Conservation (phyloP, 2,797 vertebrate genomes). For the Hyperoplus lanceolatus region DNA sequence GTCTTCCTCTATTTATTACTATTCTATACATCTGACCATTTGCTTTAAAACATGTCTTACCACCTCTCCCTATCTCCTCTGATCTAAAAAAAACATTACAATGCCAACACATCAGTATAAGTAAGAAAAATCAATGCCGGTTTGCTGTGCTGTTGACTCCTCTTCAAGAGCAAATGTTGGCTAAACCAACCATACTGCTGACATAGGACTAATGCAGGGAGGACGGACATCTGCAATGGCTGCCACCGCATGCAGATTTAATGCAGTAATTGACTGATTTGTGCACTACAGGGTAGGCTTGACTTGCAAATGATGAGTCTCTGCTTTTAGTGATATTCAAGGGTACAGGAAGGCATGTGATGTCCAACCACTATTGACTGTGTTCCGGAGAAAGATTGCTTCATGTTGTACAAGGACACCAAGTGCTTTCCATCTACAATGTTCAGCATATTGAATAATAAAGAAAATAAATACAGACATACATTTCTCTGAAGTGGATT, state of each 20-base stretch:
- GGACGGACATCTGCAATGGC: conserved; percentile 6
- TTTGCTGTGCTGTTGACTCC: neutral
- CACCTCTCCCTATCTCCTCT: neutral
- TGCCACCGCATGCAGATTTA: conserved; percentile 1
- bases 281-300: conserved; percentile 4
- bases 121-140: neutral
- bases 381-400: conserved; percentile 12
- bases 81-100: neutral
- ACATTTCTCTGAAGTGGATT: conserved; percentile 13
- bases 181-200: neutral
- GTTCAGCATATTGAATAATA: conserved; percentile 12
- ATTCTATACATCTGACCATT: neutral
- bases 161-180: neutral
- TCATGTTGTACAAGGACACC: conserved; percentile 36
- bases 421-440: conserved; percentile 12
- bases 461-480: conserved; percentile 1
- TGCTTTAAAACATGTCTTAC: neutral
- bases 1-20: neutral
- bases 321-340: conserved; percentile 55
- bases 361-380: conserved; percentile 10
- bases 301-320: conserved; percentile 53
- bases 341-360: conserved; percentile 33
- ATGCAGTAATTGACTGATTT: conserved; percentile 16
- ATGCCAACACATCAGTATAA: neutral
- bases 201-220: conserved; percentile 2